A percentile compares a stretch with the other conserved stretches of the same genome.
phyloP scores from a whole-genome alignment of 2,113 vertebrate genomes.

The Ranitomeya variabilis region DNA sequence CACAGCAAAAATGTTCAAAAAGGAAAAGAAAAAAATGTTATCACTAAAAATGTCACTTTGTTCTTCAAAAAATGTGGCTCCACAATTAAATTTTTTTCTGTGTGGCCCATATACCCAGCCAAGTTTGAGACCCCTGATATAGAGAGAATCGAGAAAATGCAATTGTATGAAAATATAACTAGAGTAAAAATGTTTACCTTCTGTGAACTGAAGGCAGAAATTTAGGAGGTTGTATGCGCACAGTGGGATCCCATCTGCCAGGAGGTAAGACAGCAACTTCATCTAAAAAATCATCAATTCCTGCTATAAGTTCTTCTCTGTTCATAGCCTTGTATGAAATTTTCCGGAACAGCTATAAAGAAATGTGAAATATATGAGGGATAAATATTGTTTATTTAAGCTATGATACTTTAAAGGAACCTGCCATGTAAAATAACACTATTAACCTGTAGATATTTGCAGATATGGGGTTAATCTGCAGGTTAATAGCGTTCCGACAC shows the following conservation, averaged over 20 bases:
- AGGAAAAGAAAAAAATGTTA: no score
- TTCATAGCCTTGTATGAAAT: conserved; percentile 65
- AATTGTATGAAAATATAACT: not conserved
- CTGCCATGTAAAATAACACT: not conserved
- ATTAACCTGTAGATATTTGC: no score
- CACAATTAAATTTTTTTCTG: no score
- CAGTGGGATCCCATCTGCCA: conserved; percentile 73
- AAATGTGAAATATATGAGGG: conserved; percentile 14
- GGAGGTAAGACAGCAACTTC: conserved; percentile 76
- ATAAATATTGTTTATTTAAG: not conserved
- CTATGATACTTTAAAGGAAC: not conserved
- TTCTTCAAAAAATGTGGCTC: no score
- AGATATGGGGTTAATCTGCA: not conserved
- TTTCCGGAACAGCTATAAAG: conserved; percentile 71
- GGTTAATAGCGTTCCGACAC: not conserved
- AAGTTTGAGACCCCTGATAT: not conserved
- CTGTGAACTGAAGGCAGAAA: conserved; percentile 63
- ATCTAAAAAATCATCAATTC: conserved; percentile 72
- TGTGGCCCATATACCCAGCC: no score
- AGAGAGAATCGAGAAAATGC: not conserved
- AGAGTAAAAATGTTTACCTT: conserved; percentile 66
- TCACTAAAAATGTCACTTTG: no score
- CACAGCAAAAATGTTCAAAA: no score
- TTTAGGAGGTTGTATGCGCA: conserved; percentile 69
- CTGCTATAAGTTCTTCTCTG: conserved; percentile 68